These are phyloP conservation scores for Caenorhabditis doughertyi DNA, from an alignment of 2,888 invertebrate species.

Conservation along the genomic window DNA sequence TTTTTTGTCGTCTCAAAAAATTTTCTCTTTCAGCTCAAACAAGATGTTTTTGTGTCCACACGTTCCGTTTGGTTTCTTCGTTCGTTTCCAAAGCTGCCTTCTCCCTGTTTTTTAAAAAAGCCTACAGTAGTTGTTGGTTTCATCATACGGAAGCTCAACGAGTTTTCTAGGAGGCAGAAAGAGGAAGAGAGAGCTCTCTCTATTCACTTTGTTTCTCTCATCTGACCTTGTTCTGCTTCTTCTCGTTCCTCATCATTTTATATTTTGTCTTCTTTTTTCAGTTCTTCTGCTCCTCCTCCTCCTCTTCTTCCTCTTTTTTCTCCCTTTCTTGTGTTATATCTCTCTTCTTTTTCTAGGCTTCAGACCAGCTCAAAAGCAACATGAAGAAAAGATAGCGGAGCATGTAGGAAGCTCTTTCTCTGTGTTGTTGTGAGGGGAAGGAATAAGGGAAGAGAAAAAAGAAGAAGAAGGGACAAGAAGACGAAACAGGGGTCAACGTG, in stretches of 20 bases:
- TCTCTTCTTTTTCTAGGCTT: constrained; percentile 30
- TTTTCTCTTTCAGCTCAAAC: constrained; percentile 20
- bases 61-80: not conserved
- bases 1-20: constrained; percentile 19
- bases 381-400: constrained; percentile 61
- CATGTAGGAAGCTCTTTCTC: constrained; percentile 32
- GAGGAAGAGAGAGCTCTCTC: not conserved
- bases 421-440: constrained; percentile 56
- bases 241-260: constrained; percentile 7
- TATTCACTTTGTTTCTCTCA: constrained; percentile 4
- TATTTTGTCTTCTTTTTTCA: not conserved
- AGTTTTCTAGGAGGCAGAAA: no score
- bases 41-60: constrained; percentile 34
- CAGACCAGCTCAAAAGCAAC: constrained; percentile 56
- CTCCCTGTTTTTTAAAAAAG: not conserved
- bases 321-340: constrained; percentile 24
- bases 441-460: constrained; percentile 6
- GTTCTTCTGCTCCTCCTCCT: constrained; percentile 18
- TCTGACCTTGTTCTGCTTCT: constrained; percentile 40
- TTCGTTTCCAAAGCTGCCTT: constrained; percentile 13
- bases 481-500: constrained; percentile 67
- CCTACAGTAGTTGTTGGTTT: constrained; percentile 29
- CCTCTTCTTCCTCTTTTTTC: not conserved
- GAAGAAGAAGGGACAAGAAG: not conserved
- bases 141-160: not conserved